Conservation (phyloP, 2,113 vertebrate species). For the Micronycteris hirsuta region DNA sequence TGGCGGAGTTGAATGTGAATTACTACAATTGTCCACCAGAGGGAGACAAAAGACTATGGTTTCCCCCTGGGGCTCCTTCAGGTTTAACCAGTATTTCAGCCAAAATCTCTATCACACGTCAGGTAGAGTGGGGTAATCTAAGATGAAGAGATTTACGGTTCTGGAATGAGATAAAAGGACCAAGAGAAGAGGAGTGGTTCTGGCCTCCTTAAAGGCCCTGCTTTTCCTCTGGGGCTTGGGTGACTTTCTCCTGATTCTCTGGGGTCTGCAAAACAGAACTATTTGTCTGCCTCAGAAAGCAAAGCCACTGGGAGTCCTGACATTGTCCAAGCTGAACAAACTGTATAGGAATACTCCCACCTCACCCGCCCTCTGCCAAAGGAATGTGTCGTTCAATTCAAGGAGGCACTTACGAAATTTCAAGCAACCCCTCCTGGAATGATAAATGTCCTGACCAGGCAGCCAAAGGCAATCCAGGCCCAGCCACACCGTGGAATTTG, state of each 20-base stretch:
- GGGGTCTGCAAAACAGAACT: slow-evolving; percentile 19
- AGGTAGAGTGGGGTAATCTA: neutral
- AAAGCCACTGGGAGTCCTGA: slow-evolving; percentile 25
- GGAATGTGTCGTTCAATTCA: neutral
- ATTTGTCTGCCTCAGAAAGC: slow-evolving; percentile 9
- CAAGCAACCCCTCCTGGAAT: neutral
- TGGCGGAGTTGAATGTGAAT: neutral
- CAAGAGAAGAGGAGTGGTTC: neutral
- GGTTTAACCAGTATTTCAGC: neutral
- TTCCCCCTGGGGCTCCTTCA: neutral
- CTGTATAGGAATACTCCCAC: neutral
- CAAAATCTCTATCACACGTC: neutral
- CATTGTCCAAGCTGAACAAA: neutral
- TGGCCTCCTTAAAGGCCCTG: neutral
- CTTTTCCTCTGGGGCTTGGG: neutral
- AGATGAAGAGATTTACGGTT: slow-evolving; percentile 17
- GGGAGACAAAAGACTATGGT: slow-evolving; percentile 56
- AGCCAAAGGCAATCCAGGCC: neutral
- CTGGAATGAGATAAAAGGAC: neutral
- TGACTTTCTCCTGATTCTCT: slow-evolving; percentile 25
- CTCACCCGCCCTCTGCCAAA: neutral
- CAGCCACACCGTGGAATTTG: neutral
- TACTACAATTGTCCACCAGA: slow-evolving; percentile 54
- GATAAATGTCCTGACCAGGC: neutral
- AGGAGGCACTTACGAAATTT: slow-evolving; percentile 1